Evolutionary conservation across 2,888 invertebrate genomes (phyloP).

Genomic region (Nemapogon koenigi): DNA sequence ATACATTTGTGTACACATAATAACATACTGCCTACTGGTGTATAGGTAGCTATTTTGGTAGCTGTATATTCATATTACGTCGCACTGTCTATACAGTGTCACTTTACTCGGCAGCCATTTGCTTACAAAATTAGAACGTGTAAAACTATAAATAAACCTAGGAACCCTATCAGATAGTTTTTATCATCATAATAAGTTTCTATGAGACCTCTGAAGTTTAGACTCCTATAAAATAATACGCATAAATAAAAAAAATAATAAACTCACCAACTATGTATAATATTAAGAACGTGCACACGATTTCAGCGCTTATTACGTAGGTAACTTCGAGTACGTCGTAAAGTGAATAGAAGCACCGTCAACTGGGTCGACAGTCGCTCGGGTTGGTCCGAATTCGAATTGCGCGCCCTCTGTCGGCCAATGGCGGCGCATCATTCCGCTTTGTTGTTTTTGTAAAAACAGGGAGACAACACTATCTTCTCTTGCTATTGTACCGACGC

Average conservation of each 20-base stretch:
- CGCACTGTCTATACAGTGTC: conserved; percentile 37
- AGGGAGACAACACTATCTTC: background rate
- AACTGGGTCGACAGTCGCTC: too few species aligned
- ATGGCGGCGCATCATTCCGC: conserved; percentile 36
- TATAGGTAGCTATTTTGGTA: too few species aligned
- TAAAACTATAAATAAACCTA: conserved; percentile 41
- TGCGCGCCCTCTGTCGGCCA: conserved; percentile 45
- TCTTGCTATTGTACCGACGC: background rate
- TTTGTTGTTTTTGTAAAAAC: conserved; percentile 61
- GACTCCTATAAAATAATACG: conserved; percentile 19
- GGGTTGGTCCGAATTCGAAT: conserved; percentile 53
- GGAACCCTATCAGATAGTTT: too few species aligned
- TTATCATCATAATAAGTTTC: too few species aligned
- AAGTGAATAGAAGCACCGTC: conserved; percentile 46
- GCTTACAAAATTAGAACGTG: conserved; percentile 61
- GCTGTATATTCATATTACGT: too few species aligned
- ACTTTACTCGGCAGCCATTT: conserved; percentile 61
- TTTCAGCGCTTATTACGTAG: conserved; percentile 64
- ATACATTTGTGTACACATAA: too few species aligned
- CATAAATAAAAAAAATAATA: conserved; percentile 24
- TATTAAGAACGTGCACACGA: conserved; percentile 56
- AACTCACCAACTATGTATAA: conserved; percentile 51
- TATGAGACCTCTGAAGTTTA: conserved; percentile 17
- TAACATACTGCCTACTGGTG: too few species aligned
- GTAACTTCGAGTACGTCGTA: conserved; percentile 47